Conservation (phyloP, 2,888 invertebrate species). For the Meloe dianella region DNA sequence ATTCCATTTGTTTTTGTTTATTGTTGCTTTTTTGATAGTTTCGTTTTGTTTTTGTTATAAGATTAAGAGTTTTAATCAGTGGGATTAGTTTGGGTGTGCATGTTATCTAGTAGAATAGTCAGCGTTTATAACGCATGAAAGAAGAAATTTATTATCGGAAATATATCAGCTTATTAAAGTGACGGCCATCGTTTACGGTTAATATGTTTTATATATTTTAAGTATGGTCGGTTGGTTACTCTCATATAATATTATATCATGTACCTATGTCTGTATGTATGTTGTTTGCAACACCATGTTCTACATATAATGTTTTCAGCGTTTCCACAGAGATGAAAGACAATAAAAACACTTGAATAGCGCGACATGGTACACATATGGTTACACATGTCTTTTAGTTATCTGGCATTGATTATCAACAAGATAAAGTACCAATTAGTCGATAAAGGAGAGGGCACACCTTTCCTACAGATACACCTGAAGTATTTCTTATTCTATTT, state of each 20-base stretch:
- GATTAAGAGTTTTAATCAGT: background rate
- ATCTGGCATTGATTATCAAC: constrained; percentile 4
- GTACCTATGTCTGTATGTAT: background rate
- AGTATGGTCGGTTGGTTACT: constrained; percentile 13
- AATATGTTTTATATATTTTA: constrained; percentile 27
- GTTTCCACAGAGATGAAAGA: background rate
- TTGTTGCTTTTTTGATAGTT: background rate
- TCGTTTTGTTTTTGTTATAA: background rate
- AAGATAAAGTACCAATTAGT: constrained; percentile 8
- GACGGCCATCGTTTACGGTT: constrained; percentile 34
- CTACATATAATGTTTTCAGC: background rate
- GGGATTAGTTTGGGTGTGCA: constrained; percentile 21
- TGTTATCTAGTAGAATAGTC: no score
- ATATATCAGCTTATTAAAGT: constrained; percentile 36
- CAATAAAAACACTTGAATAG: constrained; percentile 5
- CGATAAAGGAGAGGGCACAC: constrained; percentile 7
- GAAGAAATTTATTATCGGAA: constrained; percentile 34
- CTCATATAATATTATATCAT: background rate
- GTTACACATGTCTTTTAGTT: background rate
- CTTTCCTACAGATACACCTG: background rate
- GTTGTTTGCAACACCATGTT: background rate
- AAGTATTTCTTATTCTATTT: no score
- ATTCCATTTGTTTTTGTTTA: background rate
- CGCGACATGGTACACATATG: background rate
- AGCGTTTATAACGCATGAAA: constrained; percentile 26